Conservation (phyloP, 1,140 invertebrate species). For the Nasonia giraulti region DNA sequence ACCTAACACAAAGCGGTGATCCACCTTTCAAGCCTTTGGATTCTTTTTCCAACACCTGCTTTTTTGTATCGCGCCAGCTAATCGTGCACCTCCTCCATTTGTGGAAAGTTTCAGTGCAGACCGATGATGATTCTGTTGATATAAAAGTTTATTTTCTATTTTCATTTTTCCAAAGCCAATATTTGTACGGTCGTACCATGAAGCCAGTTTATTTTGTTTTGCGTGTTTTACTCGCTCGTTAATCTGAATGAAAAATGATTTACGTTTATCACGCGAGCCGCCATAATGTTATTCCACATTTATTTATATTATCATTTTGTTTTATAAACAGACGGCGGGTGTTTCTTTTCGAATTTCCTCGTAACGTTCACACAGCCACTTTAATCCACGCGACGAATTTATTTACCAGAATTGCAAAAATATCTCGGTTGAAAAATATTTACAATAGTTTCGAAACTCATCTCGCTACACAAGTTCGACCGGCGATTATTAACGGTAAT, state of each 20-base stretch:
- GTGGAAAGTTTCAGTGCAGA: background rate
- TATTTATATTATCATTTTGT: background rate
- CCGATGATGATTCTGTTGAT: background rate
- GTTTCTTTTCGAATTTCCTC: background rate
- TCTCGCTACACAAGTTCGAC: background rate
- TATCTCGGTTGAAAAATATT: background rate
- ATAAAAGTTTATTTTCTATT: background rate
- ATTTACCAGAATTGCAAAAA: background rate
- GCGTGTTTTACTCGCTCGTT: too few species aligned
- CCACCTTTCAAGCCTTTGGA: background rate
- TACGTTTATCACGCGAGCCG: too few species aligned
- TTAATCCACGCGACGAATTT: background rate
- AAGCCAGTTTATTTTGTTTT: too few species aligned
- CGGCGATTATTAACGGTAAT: constrained; percentile 10
- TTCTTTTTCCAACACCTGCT: background rate
- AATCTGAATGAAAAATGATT: too few species aligned
- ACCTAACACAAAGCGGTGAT: background rate
- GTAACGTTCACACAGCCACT: too few species aligned
- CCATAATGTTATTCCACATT: too few species aligned
- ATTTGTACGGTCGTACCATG: too few species aligned
- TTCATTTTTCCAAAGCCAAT: background rate
- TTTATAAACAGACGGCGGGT: background rate
- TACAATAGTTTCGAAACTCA: background rate
- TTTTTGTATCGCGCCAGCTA: too few species aligned
- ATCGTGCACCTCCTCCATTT: too few species aligned